phyloP scores from a whole-genome alignment of 37 sponge, comb jelly and placozoan species.

The Petrosia ficiformis region DNA sequence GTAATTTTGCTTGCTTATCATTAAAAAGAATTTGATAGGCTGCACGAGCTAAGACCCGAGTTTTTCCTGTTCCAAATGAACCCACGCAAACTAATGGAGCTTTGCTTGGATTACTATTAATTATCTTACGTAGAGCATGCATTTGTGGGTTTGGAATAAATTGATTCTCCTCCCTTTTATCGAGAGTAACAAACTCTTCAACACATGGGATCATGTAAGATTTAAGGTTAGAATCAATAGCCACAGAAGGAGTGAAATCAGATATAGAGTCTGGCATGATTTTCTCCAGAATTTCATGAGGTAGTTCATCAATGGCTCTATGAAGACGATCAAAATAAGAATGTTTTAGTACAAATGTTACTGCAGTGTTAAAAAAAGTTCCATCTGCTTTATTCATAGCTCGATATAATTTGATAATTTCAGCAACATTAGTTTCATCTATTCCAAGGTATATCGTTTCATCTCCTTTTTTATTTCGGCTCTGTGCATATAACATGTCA shows the following conservation, averaged over 20 bases:
- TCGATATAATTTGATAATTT: too few relatives aligned
- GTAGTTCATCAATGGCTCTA: conserved; percentile 11
- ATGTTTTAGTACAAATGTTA: conserved; percentile 24
- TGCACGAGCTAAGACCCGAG: conserved; percentile 57
- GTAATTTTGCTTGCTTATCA: not conserved
- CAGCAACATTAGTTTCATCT: too few relatives aligned
- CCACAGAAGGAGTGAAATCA: not conserved
- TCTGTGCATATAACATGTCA: not conserved
- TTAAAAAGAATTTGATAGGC: conserved; percentile 40
- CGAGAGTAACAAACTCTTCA: not conserved
- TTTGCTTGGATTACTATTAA: conserved; percentile 14
- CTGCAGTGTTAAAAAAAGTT: not conserved
- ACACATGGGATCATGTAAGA: not conserved
- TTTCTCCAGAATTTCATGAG: not conserved
- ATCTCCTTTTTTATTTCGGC: not conserved
- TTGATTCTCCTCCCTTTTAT: too few relatives aligned
- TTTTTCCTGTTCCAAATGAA: conserved; percentile 80
- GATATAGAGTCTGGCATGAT: not conserved
- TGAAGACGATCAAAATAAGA: conserved; percentile 36
- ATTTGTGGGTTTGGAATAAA: conserved; percentile 20
- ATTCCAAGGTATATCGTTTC: not conserved
- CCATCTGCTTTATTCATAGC: not conserved
- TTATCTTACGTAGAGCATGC: conserved; percentile 18
- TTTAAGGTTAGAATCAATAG: not conserved
- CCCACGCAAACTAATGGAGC: conserved; percentile 45